These are phyloP conservation scores for Agrochola macilenta DNA, from an alignment of 2,888 invertebrate species.

Conservation along the genomic window DNA sequence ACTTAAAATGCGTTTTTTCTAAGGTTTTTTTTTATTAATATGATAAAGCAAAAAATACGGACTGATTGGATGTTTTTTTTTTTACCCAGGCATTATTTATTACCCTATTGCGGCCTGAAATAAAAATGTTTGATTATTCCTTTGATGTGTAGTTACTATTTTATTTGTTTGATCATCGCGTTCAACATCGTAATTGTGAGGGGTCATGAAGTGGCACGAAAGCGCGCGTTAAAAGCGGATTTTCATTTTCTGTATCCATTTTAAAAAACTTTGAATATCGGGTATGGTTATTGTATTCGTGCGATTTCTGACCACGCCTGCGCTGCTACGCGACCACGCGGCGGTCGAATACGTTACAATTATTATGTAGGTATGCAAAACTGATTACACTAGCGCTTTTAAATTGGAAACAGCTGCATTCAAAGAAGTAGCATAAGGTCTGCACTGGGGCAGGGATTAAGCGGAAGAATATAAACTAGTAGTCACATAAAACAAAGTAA, in stretches of 20 bases:
- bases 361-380: background rate
- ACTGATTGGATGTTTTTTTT: too few species aligned
- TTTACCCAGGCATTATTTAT: too few species aligned
- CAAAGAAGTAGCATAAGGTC: background rate
- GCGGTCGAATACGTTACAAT: background rate
- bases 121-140: conserved; percentile 34
- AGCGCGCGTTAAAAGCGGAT: background rate
- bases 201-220: background rate
- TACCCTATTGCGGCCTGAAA: conserved; percentile 25
- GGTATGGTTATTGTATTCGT: background rate
- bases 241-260: background rate
- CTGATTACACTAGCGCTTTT: background rate
- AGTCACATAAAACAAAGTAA: background rate
- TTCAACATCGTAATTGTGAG: background rate
- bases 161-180: conserved; percentile 1
- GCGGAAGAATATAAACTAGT: background rate
- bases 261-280: background rate
- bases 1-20: too few species aligned
- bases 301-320: background rate
- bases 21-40: too few species aligned
- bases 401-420: background rate
- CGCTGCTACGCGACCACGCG: background rate
- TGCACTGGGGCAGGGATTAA: background rate
- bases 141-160: conserved; percentile 15
- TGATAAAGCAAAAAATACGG: too few species aligned